Conservation (phyloP, 2,797 vertebrate species). For the Darevskia mixta region DNA sequence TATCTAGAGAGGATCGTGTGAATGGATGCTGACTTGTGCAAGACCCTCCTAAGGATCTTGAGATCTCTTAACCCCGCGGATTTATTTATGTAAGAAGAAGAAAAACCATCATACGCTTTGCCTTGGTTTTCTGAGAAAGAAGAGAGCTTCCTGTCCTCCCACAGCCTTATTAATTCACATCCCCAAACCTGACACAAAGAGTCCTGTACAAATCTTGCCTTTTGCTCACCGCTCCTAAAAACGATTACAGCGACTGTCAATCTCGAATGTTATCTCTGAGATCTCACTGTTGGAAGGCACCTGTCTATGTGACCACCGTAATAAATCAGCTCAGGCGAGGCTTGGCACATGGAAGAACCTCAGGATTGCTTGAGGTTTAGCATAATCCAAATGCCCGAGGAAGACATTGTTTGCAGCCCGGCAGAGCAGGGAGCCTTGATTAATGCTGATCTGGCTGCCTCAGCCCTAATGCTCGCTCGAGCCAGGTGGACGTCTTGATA, state of each 20-base stretch:
- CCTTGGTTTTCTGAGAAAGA: conserved; percentile 20
- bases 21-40: neutral
- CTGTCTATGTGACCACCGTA: conserved; percentile 31
- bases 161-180: conserved; percentile 26
- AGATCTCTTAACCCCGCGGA: neutral
- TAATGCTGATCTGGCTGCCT: conserved; percentile 58
- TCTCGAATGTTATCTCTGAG: neutral
- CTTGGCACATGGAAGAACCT: neutral
- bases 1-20: too few species aligned
- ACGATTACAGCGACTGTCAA: conserved; percentile 34
- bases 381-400: conserved; percentile 40
- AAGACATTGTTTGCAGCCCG: conserved; percentile 23
- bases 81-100: neutral
- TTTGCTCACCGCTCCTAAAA: conserved; percentile 31
- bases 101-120: neutral
- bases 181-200: conserved; percentile 25
- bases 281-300: conserved; percentile 15
- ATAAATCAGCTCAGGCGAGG: conserved; percentile 34
- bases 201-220: conserved; percentile 9
- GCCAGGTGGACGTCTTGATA: conserved; percentile 52
- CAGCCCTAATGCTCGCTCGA: conserved; percentile 56
- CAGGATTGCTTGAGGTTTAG: conserved; percentile 28
- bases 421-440: conserved; percentile 46
- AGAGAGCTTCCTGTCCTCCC: conserved; percentile 15
- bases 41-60: neutral